Evolutionary conservation across 2,888 invertebrate species (phyloP), one percentile per base, ranked within the genome.

Genomic region (Xiphydria camelus): DNA sequence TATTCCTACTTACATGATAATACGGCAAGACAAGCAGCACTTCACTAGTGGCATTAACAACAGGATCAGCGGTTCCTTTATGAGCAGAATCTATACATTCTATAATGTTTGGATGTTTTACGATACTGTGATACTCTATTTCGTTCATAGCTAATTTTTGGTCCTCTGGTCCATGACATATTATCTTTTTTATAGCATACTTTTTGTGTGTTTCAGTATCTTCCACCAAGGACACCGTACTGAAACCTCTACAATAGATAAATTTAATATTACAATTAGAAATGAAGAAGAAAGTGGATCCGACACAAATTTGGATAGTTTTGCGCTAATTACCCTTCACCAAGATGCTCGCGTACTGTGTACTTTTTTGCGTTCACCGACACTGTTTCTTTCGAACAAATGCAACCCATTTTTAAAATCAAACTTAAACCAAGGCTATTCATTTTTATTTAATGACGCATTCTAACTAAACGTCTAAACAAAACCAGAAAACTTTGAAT

Each of bases 161-260:
- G 70, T 92, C 91, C 54, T 87, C 87, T 45, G 83, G 78, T 49
- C 87, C 84, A 73, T 91, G 91, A 64, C 90, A 91, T n/a, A 82
- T 81, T 45, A 91, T 88, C 61, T 88, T 81, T 76, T 92, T 92
- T 32, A 91, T 76, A 4, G 91, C 92, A 76, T 83, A 90, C 52
- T 81, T 77, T 53, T 83, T 84, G 58, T 82, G 83, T 3, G 83
- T 86, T 21, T 79, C 57, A 1, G 77, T 67, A 66, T 89, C 87
- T 73, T 90, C 88, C 1, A 87, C 85, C 55, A 92, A 77, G 64
- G 87, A 86, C 38, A 92, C 88, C 35, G 85, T 82, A 65, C 91
- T 91, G 70, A 91, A 92, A 6, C 91, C 91, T 5, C 91, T 91
- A 70, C 37, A 79, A 55, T 18, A 20, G 14, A 37, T 29, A 40